phyloP scores from a whole-genome alignment of 1,140 invertebrate genomes.

The Chlorops oryzae region DNA sequence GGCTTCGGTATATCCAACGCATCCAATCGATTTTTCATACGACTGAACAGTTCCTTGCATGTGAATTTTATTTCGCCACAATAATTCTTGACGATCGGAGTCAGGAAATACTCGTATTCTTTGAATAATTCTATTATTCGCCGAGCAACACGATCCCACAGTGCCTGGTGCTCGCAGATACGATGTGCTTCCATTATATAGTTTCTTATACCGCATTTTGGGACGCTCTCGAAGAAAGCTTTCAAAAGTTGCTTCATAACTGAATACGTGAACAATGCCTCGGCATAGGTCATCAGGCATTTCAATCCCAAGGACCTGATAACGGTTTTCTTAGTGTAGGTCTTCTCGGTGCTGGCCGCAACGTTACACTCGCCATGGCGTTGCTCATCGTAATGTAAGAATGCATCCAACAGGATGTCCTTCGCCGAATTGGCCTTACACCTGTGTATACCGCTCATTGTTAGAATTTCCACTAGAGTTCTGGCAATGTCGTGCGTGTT shows the following conservation, averaged over 20 bases:
- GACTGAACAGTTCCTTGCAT: no score
- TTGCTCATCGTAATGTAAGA: conserved; percentile 33
- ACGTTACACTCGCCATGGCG: conserved; percentile 20
- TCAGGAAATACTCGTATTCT: no score
- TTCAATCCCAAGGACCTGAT: conserved; percentile 27
- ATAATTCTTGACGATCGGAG: no score
- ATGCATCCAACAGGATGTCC: conserved; percentile 20
- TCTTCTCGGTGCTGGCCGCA: conserved; percentile 28
- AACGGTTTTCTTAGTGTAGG: conserved; percentile 33
- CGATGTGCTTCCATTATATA: no score
- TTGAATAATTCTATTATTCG: no score
- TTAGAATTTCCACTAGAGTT: conserved; percentile 23
- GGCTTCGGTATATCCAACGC: no score
- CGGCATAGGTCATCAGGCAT: conserved; percentile 30
- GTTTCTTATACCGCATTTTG: no score
- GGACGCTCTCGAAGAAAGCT: no score
- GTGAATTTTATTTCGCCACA: no score
- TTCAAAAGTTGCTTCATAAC: conserved; percentile 35
- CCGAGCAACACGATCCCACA: no score
- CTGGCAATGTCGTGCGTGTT: conserved; percentile 11
- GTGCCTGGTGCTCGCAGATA: no score
- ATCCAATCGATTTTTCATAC: no score
- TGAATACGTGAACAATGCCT: conserved; percentile 32
- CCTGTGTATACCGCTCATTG: conserved; percentile 24
- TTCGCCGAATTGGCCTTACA: conserved; percentile 24